phyloP scores from a whole-genome alignment of 1,140 invertebrate species.

The Ephestia elutella region DNA sequence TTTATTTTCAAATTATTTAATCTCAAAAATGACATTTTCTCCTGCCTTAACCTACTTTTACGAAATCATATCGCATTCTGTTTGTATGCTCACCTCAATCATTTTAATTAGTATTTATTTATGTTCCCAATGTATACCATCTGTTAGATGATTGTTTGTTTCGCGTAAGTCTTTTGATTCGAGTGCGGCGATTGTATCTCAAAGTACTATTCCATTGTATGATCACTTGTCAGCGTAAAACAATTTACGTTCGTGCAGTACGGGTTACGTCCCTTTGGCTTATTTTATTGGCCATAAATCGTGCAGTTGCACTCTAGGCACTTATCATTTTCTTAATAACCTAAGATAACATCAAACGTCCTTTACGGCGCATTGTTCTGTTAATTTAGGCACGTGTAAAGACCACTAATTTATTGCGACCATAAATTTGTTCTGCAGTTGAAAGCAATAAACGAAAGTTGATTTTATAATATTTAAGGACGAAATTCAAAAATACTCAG shows the following conservation, averaged over 20 bases:
- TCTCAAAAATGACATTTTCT: not conserved
- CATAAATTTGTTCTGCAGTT: not conserved
- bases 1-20: too few species aligned
- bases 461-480: not conserved
- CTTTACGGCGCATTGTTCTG: conserved; percentile 12
- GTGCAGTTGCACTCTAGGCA: conserved; percentile 30
- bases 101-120: not conserved
- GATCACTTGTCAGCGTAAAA: conserved; percentile 48
- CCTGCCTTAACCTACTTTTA: not conserved
- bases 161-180: not conserved
- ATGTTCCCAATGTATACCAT: not conserved
- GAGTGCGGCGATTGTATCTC: conserved; percentile 37
- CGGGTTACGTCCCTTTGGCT: conserved; percentile 45
- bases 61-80: not conserved
- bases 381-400: not conserved
- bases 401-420: not conserved
- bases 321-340: conserved; percentile 36
- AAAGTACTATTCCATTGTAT: conserved; percentile 28
- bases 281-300: conserved; percentile 53
- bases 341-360: conserved; percentile 30
- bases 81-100: not conserved
- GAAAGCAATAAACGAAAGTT: not conserved
- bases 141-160: not conserved
- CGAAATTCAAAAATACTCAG: too few species aligned
- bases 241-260: conserved; percentile 44